Evolutionary conservation across 2,888 invertebrate genomes (phyloP), one percentile per base, ranked within the genome.

Genomic region (Meandrusa payeni): DNA sequence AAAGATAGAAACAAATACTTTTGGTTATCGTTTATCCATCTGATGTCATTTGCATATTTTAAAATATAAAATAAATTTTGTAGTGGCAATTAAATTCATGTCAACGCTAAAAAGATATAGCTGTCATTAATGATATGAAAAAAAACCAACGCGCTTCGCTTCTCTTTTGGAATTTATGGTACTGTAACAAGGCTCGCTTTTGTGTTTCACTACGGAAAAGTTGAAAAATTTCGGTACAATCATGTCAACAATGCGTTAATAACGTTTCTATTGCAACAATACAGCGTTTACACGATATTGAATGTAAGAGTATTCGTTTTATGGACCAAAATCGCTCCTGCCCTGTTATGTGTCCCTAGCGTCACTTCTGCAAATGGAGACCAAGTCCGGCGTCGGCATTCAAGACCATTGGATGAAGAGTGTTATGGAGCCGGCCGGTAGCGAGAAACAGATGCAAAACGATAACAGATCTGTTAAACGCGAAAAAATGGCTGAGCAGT

Each of bases 131-230:
- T 76, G 71, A 61, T 64, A 64, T 62, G 59, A 77, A 82, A 86
- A 85, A 80, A 82, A 85, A 80, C 59, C 67, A 80, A 76, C 74
- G 78, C 85, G 83, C 80, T 72, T 76, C 85, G 82, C 85, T 86
- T 86, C 87, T 85, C 86, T 86, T 85, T 83, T 87, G 87, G 86
- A 83, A 86, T 87, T 87, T 87, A 87, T 86, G 81, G 79, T 78
- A 75, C 76, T 65, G 86, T 81, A 85, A 86, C 87, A 87, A 87
- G 87, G 86, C 85, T 87, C 71, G 67, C 81, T 86, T 82, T 87
- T 85, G 85, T 86, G 69, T 80, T 82, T 76, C 74, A 69, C 71
- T 54, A 52, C 47, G 64, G 67, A 70, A 69, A 68, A 67, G 62
- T 71, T 69, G 67, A 69, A 77, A 81, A 77, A 73, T 72, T 63